A percentile compares a stretch with the other conserved stretches of the same genome.
phyloP scores from a whole-genome alignment of 1,140 invertebrate species.

The Bombus confusus region DNA sequence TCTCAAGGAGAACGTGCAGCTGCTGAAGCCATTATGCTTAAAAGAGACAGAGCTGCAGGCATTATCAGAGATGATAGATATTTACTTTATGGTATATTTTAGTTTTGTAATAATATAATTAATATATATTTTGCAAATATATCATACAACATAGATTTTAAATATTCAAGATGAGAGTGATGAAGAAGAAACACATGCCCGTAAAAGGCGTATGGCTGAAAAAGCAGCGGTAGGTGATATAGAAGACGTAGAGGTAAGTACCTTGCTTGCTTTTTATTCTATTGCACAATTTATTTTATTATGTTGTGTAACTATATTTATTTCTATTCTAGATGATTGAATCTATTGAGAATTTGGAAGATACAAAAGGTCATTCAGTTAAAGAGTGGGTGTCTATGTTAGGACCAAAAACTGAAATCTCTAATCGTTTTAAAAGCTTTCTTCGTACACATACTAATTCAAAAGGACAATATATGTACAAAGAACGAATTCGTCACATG shows the following conservation, averaged over 20 bases:
- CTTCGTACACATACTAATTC: slow-evolving; percentile 94
- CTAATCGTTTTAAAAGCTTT: slow-evolving; percentile 98
- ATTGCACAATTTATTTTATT: slow-evolving; percentile 27
- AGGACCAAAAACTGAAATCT: slow-evolving; percentile 97
- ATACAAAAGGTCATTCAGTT: slow-evolving; percentile 94
- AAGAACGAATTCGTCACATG: slow-evolving; percentile 97
- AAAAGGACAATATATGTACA: slow-evolving; percentile 94
- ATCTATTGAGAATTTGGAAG: slow-evolving; percentile 99
- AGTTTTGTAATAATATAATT: slow-evolving; percentile 12
- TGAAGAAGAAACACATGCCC: slow-evolving; percentile 85
- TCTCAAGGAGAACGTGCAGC: slow-evolving; percentile 92
- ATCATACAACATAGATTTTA: slow-evolving; percentile 12
- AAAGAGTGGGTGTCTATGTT: slow-evolving; percentile 98
- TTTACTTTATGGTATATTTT: slow-evolving; percentile 86
- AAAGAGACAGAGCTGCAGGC: slow-evolving; percentile 93
- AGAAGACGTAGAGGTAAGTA: slow-evolving; percentile 87
- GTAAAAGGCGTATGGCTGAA: slow-evolving; percentile 91
- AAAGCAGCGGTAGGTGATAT: slow-evolving; percentile 91
- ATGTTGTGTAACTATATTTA: slow-evolving; percentile 27
- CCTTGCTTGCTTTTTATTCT: slow-evolving; percentile 16
- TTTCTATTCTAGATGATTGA: slow-evolving; percentile 89
- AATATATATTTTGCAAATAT: slow-evolving; percentile 15
- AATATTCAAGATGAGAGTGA: slow-evolving; percentile 83
- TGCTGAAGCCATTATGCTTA: slow-evolving; percentile 93
- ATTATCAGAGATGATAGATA: slow-evolving; percentile 90